Base-by-base conservation (phyloP, 2,113 vertebrate species). In the Erpornis zantholeuca region DNA sequence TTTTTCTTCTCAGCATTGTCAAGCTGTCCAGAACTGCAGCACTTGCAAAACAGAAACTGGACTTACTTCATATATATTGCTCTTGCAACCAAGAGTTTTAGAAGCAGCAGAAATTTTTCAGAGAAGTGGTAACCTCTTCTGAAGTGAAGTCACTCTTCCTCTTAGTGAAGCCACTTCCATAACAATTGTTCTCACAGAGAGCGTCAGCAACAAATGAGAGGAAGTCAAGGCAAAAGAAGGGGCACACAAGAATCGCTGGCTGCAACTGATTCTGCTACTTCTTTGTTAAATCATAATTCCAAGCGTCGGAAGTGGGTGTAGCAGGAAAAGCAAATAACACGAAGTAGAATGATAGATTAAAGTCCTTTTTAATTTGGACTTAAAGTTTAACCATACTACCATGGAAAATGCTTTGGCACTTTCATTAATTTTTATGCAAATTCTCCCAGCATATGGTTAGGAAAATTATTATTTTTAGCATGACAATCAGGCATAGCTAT, bases 241-340 rank as follows among this genome's bases (percentile, higher is more conserved):
- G 77, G 85, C 84, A 87, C 57, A 70, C 44, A 82, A 88, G 72
- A 84, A 82, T 82, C 86, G 91, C 90, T 91, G 96, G 84, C 86
- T 15, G 7, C n/a, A 54, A 68, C 83, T 77, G 78, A 81, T 85
- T 71, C 76, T 73, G 81, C 56, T 75, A 12, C 47, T 87, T 88
- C 92, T 95, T 90, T 93, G 92, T 92, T 90, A 77, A 95, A 95
- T 94, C 77, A 12, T 72, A 91, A 92, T 95, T 94, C 91, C 87
- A 83, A 95, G 91, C 54, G 72, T 65, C 11, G 89, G 96, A 97
- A 96, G 88, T 69, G 96, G 95, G 94, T 96, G 94, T 81, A 96
- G 85, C 92, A 94, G 95, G 96, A 94, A 97, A 95, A 95, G 87
- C 79, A 94, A 95, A 77, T 75, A 87, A 89, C 81, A 89, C 95